phyloP scores from a whole-genome alignment of 2,113 vertebrate species.

The Saguinus imperator region DNA sequence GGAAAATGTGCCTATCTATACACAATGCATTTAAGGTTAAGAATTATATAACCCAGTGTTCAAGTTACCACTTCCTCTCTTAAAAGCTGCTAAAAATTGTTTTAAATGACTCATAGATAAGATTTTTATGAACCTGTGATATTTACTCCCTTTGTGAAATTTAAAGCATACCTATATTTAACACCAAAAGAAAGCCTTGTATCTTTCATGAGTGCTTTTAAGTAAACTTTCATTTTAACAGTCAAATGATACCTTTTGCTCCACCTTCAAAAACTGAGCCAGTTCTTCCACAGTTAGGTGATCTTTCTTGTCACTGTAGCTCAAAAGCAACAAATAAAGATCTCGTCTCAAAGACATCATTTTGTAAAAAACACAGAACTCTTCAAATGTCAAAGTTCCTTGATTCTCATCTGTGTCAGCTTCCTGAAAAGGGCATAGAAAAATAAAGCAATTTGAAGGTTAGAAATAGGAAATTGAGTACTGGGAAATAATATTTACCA shows the following conservation, averaged over 20 bases:
- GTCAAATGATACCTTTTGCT: conserved; percentile 91
- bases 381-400: conserved; percentile 95
- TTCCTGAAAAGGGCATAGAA: conserved; percentile 85
- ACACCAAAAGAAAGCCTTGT: neutral
- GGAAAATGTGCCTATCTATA: neutral
- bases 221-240: neutral
- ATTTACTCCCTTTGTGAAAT: neutral
- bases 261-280: conserved; percentile 91
- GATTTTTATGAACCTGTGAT: neutral
- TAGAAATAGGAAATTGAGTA: neutral
- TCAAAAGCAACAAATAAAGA: conserved; percentile 94
- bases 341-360: conserved; percentile 98
- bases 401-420: conserved; percentile 98
- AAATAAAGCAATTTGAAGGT: neutral
- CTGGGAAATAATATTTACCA: neutral
- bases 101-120: neutral
- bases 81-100: neutral
- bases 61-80: neutral
- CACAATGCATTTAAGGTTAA: neutral
- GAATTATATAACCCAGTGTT: neutral
- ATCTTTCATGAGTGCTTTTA: neutral
- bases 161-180: neutral
- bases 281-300: conserved; percentile 94
- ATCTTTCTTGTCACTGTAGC: conserved; percentile 96
- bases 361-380: conserved; percentile 98